Evolutionary conservation across 2,888 invertebrate species (phyloP).

Genomic region (Dysmachus trigonus): DNA sequence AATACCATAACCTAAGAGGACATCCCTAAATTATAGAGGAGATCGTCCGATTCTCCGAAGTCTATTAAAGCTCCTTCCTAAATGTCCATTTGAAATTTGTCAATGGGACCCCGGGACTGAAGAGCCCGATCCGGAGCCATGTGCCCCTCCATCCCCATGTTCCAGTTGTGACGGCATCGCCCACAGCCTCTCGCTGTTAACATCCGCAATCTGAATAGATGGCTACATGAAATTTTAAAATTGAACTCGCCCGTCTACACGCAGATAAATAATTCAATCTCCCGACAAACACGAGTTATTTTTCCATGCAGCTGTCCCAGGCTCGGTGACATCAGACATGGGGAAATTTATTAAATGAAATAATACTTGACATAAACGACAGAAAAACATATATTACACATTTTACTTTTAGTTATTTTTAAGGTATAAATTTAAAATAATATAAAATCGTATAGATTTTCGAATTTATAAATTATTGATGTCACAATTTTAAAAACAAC

Average conservation of each 20-base stretch:
- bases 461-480: too few relatives aligned
- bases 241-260: neutral
- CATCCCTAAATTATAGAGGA: slow-evolving; percentile 24
- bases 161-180: neutral
- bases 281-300: neutral
- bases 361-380: neutral
- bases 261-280: neutral
- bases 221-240: slow-evolving; percentile 15
- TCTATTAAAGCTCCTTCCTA: slow-evolving; percentile 25
- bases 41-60: neutral
- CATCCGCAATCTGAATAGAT: slow-evolving; percentile 18
- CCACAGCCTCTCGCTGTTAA: neutral
- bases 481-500: too few relatives aligned
- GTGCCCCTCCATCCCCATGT: neutral
- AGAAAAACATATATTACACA: neutral
- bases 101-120: neutral
- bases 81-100: neutral
- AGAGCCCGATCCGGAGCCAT: neutral
- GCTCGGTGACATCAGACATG: neutral
- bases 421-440: neutral
- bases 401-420: neutral
- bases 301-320: neutral
- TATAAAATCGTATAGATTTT: too few relatives aligned
- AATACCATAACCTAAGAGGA: neutral
- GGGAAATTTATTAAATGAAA: neutral